Conservation (phyloP, 2,113 vertebrate genomes). For the Puma concolor region DNA sequence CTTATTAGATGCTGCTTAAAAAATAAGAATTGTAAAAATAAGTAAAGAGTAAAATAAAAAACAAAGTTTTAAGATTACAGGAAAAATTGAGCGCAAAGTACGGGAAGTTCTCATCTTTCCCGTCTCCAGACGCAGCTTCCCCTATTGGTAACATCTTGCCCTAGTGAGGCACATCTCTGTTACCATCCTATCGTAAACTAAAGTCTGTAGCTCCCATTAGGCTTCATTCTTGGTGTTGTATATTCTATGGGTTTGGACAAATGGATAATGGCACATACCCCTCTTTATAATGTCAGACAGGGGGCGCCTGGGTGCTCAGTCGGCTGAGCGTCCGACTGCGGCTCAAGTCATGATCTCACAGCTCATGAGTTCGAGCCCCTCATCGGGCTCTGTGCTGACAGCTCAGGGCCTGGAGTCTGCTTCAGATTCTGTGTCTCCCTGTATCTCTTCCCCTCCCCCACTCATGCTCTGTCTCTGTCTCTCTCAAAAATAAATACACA, state of each 20-base stretch:
- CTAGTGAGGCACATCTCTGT: not conserved
- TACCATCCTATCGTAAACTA: not conserved
- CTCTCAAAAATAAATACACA: no score
- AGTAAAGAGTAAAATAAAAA: no score
- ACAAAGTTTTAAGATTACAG: not conserved
- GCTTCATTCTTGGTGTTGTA: not conserved
- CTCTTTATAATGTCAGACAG: not conserved
- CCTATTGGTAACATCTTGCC: not conserved
- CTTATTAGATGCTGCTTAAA: no score
- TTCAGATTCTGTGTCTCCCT: no score
- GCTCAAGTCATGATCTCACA: no score
- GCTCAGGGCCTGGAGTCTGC: no score
- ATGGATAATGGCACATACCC: not conserved
- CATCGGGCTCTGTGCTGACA: no score
- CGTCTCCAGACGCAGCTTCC: not conserved
- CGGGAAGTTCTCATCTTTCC: not conserved
- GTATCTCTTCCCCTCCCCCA: no score
- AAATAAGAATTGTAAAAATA: not conserved
- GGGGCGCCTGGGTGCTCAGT: no score
- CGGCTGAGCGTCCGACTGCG: no score
- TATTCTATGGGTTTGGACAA: not conserved
- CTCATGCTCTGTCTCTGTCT: no score
- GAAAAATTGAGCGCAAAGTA: not conserved
- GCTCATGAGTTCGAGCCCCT: no score
- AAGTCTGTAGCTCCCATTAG: not conserved